Evolutionary conservation across 2,888 invertebrate genomes (phyloP), one percentile per base, ranked within the genome.

Genomic region (Macrosiphum euphorbiae): DNA sequence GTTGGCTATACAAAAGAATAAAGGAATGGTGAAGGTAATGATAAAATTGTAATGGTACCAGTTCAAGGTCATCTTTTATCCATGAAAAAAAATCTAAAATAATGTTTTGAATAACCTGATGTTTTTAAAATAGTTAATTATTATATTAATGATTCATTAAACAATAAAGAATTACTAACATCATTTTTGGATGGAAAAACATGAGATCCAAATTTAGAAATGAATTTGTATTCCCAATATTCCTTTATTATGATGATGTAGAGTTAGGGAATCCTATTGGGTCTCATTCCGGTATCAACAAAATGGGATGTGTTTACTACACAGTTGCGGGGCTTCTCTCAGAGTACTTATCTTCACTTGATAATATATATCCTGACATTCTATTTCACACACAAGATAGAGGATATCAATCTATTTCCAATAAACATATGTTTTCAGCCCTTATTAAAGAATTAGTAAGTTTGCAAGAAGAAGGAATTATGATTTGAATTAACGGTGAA

Each of bases 11-110:
- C 41, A 35, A 84, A 84, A 84, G 78, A 84, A 35, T 41, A 78
- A 78, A 67, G 3, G 3, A 86, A 20, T 86, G 26, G 47, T 47
- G 26, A 28, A 8, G 86, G 47, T 26, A 1, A 86, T 16, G 86
- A 86, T 86, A 86, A 35, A 47, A 26, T 86, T 86, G 1, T 86
- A 86, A 86, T 86, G 86, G 47, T 86, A 86, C 86, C 86, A 86
- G 44, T 86, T 0, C 44, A 85, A 85, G 47, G 20, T 47, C 86
- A 86, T 86, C 35, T 47, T 86, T 0, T 47, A 26, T 47, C 86
- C 26, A 47, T 86, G 44, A 86, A 47, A 86, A 86, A 47, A 47
- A 86, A 86, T 4, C 26, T 86, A 4, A 86, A 86, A 86, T 26
- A 16, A 28, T 86, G 47, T 28, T 86, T 86, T 47, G 85, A 85